Percentiles rank a stretch among this genome's conserved stretches.
Conservation (phyloP, 2,113 vertebrate species). For the Ancistrus triradiatus region DNA sequence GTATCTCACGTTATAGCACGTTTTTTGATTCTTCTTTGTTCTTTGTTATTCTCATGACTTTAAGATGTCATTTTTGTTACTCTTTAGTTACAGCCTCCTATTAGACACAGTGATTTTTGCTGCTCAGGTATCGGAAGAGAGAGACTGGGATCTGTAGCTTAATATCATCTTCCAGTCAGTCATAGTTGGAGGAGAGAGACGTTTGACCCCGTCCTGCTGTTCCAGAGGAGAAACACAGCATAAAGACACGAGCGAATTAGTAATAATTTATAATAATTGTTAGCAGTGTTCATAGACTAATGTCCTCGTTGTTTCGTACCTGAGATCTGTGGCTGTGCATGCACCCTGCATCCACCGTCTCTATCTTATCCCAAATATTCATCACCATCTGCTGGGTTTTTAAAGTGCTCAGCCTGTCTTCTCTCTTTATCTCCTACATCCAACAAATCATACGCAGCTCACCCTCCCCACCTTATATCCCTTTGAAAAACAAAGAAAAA, state of each 20-base stretch:
- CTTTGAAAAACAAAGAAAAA: not conserved
- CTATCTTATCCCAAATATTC: slow-evolving; percentile 50
- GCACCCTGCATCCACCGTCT: slow-evolving; percentile 17
- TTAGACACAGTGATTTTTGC: too few relatives aligned
- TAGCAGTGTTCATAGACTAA: slow-evolving; percentile 14
- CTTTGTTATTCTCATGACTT: too few relatives aligned
- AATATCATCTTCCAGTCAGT: too few relatives aligned
- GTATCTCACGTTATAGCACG: too few relatives aligned
- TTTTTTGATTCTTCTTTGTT: too few relatives aligned
- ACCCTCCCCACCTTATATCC: slow-evolving; percentile 8
- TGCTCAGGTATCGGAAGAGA: too few relatives aligned
- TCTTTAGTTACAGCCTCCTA: too few relatives aligned
- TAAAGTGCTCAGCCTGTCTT: slow-evolving; percentile 26
- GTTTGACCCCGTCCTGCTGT: too few relatives aligned
- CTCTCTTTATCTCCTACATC: slow-evolving; percentile 27
- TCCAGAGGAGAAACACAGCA: too few relatives aligned
- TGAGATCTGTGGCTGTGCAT: slow-evolving; percentile 36
- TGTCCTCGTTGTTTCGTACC: slow-evolving; percentile 33
- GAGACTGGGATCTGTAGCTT: too few relatives aligned
- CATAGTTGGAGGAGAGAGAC: too few relatives aligned
- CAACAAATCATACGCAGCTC: slow-evolving; percentile 17
- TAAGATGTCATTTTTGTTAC: too few relatives aligned
- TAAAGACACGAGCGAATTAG: slow-evolving; percentile 56
- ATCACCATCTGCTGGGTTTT: slow-evolving; percentile 58
- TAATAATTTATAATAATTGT: slow-evolving; percentile 59